Conservation (phyloP, 2,888 invertebrate species). For the Idaea dimidiata region DNA sequence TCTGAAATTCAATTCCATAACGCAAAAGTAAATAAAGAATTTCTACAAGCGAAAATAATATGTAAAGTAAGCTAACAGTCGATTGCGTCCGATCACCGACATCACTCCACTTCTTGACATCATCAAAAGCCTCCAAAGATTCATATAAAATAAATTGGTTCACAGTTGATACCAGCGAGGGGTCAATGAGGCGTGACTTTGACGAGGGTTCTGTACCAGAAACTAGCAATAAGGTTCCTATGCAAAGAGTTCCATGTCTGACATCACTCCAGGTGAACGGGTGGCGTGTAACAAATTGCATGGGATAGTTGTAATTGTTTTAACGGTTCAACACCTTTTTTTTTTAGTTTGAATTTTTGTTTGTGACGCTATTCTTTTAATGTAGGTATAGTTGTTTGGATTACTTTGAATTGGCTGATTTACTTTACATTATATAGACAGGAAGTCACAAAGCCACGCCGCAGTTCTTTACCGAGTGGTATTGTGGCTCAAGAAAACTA, state of each 20-base stretch:
- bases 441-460: too few relatives aligned
- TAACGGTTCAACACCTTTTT: not conserved
- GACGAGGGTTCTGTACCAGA: slow-evolving; percentile 60
- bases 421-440: too few relatives aligned
- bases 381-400: too few relatives aligned
- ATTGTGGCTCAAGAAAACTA: too few relatives aligned
- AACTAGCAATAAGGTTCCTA: not conserved
- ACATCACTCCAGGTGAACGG: not conserved
- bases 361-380: too few relatives aligned
- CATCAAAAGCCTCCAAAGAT: slow-evolving; percentile 64
- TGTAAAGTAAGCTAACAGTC: slow-evolving; percentile 20
- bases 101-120: slow-evolving; percentile 63
- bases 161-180: slow-evolving; percentile 65
- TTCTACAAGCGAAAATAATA: not conserved
- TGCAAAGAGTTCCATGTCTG: not conserved
- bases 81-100: slow-evolving; percentile 40
- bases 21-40: not conserved
- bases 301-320: not conserved
- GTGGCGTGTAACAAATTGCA: not conserved
- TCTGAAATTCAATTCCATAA: not conserved
- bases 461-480: too few relatives aligned
- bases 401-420: too few relatives aligned
- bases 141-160: slow-evolving; percentile 77
- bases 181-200: slow-evolving; percentile 77
- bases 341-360: not conserved